Evolutionary conservation across 2,113 vertebrate genomes (phyloP).

Genomic region (Cyprinodon variegatus): DNA sequence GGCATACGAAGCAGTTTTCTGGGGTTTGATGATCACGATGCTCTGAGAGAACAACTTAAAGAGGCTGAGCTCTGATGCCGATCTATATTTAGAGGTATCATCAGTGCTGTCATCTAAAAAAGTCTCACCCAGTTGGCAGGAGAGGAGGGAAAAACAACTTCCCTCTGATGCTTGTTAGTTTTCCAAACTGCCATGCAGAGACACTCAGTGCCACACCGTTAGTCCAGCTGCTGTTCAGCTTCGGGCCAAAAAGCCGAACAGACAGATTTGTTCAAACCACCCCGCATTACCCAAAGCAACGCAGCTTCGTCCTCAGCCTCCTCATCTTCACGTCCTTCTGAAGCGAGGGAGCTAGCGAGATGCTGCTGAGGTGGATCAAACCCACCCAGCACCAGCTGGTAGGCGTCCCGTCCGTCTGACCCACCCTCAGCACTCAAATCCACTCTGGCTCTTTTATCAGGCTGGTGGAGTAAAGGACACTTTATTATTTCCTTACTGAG

Average conservation of each 20-base stretch:
- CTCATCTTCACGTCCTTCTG: slow-evolving; percentile 52
- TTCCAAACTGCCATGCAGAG: slow-evolving; percentile 36
- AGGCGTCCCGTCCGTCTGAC: slow-evolving; percentile 31
- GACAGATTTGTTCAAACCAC: slow-evolving; percentile 59
- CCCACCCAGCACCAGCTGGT: slow-evolving; percentile 39
- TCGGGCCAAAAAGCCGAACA: neutral
- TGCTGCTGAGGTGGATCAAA: slow-evolving; percentile 23
- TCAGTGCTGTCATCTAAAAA: slow-evolving; percentile 5
- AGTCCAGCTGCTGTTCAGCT: slow-evolving; percentile 6
- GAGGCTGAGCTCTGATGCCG: slow-evolving; percentile 11
- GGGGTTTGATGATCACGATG: slow-evolving; percentile 19
- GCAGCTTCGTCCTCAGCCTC: slow-evolving; percentile 74
- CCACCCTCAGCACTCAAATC: slow-evolving; percentile 43
- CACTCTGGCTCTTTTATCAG: slow-evolving; percentile 23
- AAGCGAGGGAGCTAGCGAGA: slow-evolving; percentile 37
- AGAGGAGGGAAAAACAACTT: neutral
- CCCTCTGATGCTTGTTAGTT: slow-evolving; percentile 41
- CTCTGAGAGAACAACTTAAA: slow-evolving; percentile 14
- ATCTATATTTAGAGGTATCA: slow-evolving; percentile 54
- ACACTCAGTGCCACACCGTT: slow-evolving; percentile 5
- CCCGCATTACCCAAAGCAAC: slow-evolving; percentile 79
- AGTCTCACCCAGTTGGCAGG: slow-evolving; percentile 27
- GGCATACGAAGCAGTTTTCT: neutral
- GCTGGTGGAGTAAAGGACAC: slow-evolving; percentile 58
- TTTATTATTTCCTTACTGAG: slow-evolving; percentile 17